Percentiles rank a stretch among this genome's conserved stretches.
phyloP scores from a whole-genome alignment of 2,113 vertebrate genomes.

The Mus musculus region DNA sequence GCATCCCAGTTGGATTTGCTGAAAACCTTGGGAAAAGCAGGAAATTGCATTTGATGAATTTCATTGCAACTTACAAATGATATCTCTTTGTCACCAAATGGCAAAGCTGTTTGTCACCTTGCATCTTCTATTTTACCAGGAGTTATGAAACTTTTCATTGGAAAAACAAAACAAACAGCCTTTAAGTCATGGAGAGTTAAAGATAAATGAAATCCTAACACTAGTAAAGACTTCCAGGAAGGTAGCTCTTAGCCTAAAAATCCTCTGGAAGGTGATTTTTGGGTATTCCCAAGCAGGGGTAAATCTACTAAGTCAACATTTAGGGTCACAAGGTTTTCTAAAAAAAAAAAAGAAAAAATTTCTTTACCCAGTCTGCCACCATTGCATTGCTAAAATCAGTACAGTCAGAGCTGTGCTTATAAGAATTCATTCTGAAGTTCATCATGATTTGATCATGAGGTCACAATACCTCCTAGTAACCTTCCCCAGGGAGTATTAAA shows the following conservation, averaged over 20 bases:
- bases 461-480: constrained; percentile 60
- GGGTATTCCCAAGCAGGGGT: constrained; percentile 95
- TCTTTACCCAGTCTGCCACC: constrained; percentile 84
- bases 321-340: constrained; percentile 88
- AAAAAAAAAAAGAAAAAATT: constrained; percentile 83
- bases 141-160: constrained; percentile 68
- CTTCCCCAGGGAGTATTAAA: constrained; percentile 50
- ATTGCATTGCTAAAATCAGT: constrained; percentile 85
- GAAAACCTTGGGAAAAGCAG: constrained; percentile 90
- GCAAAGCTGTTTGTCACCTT: constrained; percentile 61
- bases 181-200: constrained; percentile 87
- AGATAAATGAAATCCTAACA: constrained; percentile 85
- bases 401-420: constrained; percentile 87
- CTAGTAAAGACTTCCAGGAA: constrained; percentile 87
- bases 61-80: constrained; percentile 85
- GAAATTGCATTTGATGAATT: constrained; percentile 83
- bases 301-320: constrained; percentile 93
- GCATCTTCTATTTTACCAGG: constrained; percentile 66
- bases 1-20: constrained; percentile 89
- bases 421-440: constrained; percentile 81
- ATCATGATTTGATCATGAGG: constrained; percentile 59
- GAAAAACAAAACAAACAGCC: constrained; percentile 76
- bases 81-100: constrained; percentile 48
- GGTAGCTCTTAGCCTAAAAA: constrained; percentile 89
- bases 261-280: constrained; percentile 95